phyloP scores from a whole-genome alignment of 2,797 vertebrate species.

The Periparus ater region DNA sequence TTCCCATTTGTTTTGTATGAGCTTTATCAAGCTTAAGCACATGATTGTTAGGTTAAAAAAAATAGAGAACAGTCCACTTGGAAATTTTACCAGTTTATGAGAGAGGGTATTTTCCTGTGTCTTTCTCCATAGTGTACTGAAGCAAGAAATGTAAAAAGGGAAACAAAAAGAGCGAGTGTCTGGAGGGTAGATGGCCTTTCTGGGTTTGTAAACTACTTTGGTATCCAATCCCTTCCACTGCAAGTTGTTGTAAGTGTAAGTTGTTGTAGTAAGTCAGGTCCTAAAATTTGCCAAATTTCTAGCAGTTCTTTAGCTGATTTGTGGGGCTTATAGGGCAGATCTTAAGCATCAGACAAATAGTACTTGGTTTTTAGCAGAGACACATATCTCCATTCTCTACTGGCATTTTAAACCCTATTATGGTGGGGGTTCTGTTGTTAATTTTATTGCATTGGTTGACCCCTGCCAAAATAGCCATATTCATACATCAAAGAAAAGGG shows the following conservation, averaged over 20 bases:
- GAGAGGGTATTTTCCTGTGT: background rate
- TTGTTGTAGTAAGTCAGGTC: background rate
- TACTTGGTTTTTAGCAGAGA: background rate
- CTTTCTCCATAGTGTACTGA: background rate
- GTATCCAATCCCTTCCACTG: background rate
- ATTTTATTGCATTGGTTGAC: background rate
- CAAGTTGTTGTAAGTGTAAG: background rate
- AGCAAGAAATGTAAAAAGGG: background rate
- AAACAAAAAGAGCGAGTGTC: background rate
- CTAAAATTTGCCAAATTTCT: background rate
- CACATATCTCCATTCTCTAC: background rate
- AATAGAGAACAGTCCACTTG: background rate
- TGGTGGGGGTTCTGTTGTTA: background rate
- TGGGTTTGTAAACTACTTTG: background rate
- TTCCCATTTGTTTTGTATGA: background rate
- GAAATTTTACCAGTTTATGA: background rate
- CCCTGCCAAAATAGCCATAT: background rate
- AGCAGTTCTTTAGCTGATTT: background rate
- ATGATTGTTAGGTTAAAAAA: background rate
- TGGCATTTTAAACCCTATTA: background rate
- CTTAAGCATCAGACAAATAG: background rate
- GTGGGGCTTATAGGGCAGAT: rapidly evolving
- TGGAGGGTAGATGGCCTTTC: background rate
- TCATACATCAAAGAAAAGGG: background rate
- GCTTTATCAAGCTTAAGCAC: background rate